A percentile compares a stretch with the other conserved stretches of the same genome.
phyloP scores from a whole-genome alignment of 2,113 vertebrate genomes.

The Azemiops feae region DNA sequence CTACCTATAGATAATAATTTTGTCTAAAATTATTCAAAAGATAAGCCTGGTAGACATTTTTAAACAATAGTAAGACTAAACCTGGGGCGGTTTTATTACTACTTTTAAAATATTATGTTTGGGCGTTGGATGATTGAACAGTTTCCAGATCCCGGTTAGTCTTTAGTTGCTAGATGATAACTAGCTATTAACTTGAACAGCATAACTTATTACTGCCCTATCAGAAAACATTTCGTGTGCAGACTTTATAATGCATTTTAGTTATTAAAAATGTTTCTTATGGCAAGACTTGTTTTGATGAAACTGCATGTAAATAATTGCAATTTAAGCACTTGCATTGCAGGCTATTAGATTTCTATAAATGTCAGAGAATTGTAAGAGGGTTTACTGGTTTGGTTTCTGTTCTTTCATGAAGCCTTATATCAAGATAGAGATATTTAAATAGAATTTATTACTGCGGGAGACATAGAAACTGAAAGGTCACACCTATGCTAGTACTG shows the following conservation, averaged over 20 bases:
- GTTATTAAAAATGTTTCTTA: background rate
- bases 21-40: background rate
- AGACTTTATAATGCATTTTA: background rate
- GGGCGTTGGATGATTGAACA: background rate
- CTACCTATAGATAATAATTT: no score
- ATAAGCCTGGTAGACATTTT: background rate
- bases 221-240: background rate
- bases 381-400: background rate
- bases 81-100: background rate
- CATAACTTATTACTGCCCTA: background rate
- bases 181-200: background rate
- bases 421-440: background rate
- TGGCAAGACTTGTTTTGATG: background rate
- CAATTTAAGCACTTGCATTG: conserved; percentile 45
- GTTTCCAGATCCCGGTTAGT: background rate
- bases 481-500: background rate
- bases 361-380: conserved; percentile 26
- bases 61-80: background rate
- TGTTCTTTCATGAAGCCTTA: background rate
- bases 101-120: conserved; percentile 1
- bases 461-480: background rate
- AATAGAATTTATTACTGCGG: background rate
- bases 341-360: conserved; percentile 19
- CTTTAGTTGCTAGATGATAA: background rate
- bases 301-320: conserved; percentile 26